These are phyloP conservation scores for Zingel zingel DNA, from an alignment of 2,113 vertebrate genomes.

Conservation along the genomic window DNA sequence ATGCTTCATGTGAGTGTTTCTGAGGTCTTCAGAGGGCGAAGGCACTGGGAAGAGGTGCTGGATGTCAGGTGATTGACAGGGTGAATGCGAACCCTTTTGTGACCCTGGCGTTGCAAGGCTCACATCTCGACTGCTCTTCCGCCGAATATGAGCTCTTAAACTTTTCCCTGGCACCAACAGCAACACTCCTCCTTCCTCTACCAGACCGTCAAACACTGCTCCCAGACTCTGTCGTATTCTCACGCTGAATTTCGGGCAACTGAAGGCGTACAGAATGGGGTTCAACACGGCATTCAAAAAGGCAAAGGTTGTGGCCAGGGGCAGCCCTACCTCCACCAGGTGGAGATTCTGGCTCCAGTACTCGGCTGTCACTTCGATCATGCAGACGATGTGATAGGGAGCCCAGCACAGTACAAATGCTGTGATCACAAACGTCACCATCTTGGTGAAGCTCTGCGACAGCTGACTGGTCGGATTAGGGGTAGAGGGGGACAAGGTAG, in stretches of 20 bases:
- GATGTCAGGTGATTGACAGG: not conserved
- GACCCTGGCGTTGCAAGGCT: not conserved
- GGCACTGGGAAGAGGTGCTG: not conserved
- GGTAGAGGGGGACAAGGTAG: not conserved
- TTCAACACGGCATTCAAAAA: conserved; percentile 90
- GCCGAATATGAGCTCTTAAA: conserved; percentile 30
- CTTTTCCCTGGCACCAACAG: conserved; percentile 26
- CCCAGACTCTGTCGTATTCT: conserved; percentile 77
- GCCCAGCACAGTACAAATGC: conserved; percentile 91
- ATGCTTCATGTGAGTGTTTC: not conserved
- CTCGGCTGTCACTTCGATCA: conserved; percentile 85
- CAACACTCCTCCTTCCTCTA: conserved; percentile 75
- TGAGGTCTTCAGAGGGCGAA: not conserved
- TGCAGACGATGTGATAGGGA: conserved; percentile 88
- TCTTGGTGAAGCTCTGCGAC: conserved; percentile 89
- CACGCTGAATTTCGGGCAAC: conserved; percentile 91
- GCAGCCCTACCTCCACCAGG: conserved; percentile 69
- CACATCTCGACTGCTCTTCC: conserved; percentile 37
- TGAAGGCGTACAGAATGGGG: conserved; percentile 92
- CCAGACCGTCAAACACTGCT: conserved; percentile 79
- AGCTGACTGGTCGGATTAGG: conserved; percentile 36
- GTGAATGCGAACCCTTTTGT: not conserved
- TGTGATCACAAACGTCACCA: conserved; percentile 88
- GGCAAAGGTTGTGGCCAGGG: conserved; percentile 86
- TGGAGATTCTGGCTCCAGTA: conserved; percentile 6